Conservation (phyloP, 2,888 invertebrate species). For the Pollenia griseotomentosa region DNA sequence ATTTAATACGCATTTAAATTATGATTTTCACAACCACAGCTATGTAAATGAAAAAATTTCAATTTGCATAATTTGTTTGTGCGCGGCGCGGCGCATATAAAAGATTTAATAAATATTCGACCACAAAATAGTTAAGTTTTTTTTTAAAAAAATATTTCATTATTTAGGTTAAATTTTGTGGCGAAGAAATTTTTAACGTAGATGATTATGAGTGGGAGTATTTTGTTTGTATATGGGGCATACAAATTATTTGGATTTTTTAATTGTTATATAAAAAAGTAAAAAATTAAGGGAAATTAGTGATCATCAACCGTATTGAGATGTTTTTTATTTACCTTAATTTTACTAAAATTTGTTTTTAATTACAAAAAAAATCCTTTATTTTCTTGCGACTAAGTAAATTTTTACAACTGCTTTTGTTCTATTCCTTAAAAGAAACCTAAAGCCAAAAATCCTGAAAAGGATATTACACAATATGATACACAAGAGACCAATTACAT, state of each 20-base stretch:
- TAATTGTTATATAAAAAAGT: too few relatives aligned
- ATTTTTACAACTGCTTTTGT: too few relatives aligned
- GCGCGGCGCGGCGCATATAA: background rate
- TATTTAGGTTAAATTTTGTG: slow-evolving; percentile 41
- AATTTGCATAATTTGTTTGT: slow-evolving; percentile 51
- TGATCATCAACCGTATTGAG: too few relatives aligned
- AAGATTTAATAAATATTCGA: slow-evolving; percentile 60
- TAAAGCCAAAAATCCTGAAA: slow-evolving; percentile 23
- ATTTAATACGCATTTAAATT: slow-evolving; percentile 50
- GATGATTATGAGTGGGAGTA: background rate
- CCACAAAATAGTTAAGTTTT: slow-evolving; percentile 49
- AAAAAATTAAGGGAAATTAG: too few relatives aligned
- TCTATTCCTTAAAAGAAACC: background rate
- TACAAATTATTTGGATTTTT: too few relatives aligned
- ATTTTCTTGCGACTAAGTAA: background rate
- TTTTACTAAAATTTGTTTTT: background rate
- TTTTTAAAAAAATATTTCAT: slow-evolving; percentile 17
- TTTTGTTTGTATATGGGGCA: background rate
- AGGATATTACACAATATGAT: slow-evolving; percentile 22
- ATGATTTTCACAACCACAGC: slow-evolving; percentile 17
- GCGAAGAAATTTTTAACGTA: background rate
- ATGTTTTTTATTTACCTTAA: background rate
- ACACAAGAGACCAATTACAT: slow-evolving; percentile 65
- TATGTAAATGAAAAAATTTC: slow-evolving; percentile 6
- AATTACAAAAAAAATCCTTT: background rate